phyloP scores from a whole-genome alignment of 2,113 vertebrate genomes.

The Microcebus jonahi region DNA sequence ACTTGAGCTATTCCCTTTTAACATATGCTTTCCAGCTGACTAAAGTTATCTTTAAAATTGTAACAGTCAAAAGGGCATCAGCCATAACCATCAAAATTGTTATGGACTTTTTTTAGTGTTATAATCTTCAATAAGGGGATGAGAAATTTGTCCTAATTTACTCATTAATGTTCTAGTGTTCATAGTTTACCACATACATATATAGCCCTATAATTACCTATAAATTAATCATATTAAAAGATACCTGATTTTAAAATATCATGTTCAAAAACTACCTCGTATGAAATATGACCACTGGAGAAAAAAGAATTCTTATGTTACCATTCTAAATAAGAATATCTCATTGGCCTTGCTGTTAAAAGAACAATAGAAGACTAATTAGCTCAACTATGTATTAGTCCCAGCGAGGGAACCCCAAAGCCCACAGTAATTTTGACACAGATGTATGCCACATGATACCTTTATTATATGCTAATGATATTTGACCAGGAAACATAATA shows the following conservation, averaged over 20 bases:
- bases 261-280: slow-evolving; percentile 69
- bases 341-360: slow-evolving; percentile 75
- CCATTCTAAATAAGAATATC: slow-evolving; percentile 73
- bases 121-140: slow-evolving; percentile 50
- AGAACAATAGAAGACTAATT: slow-evolving; percentile 80
- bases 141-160: slow-evolving; percentile 52
- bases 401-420: slow-evolving; percentile 59
- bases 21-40: slow-evolving; percentile 84
- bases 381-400: slow-evolving; percentile 65
- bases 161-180: slow-evolving; percentile 53
- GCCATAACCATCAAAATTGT: slow-evolving; percentile 73
- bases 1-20: slow-evolving; percentile 85
- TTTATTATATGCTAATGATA: slow-evolving; percentile 76
- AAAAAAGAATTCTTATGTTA: slow-evolving; percentile 71
- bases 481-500: slow-evolving; percentile 71
- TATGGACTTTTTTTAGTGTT: slow-evolving; percentile 11
- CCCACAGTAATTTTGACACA: slow-evolving; percentile 69
- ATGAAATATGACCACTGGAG: slow-evolving; percentile 70
- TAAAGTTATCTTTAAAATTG: slow-evolving; percentile 81
- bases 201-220: slow-evolving; percentile 37
- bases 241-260: slow-evolving; percentile 74
- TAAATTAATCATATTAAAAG: slow-evolving; percentile 68
- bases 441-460: slow-evolving; percentile 69
- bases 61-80: slow-evolving; percentile 79
- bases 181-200: neutral